Percentiles rank a stretch among this genome's conserved stretches.
Evolutionary conservation across 2,797 vertebrate genomes (phyloP).

Genomic region (Borostomias antarcticus): DNA sequence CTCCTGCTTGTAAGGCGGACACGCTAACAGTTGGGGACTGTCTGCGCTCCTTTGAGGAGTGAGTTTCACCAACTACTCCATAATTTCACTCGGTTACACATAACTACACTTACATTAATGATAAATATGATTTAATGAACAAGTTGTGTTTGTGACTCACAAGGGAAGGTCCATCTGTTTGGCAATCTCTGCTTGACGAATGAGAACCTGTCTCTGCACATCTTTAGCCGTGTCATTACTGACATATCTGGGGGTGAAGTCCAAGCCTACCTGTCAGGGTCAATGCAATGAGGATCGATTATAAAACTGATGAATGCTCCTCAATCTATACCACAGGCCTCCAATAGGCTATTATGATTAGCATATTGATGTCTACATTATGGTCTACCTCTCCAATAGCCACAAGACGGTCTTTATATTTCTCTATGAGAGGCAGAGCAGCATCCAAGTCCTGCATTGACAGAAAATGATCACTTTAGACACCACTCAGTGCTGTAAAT

Average conservation of each 20-base stretch:
- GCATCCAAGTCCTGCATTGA: constrained; percentile 85
- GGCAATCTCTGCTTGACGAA: constrained; percentile 87
- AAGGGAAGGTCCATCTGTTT: constrained; percentile 89
- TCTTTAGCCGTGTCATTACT: constrained; percentile 83
- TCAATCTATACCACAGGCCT: background rate
- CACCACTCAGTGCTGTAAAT: background rate
- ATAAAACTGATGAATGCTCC: background rate
- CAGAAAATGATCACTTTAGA: background rate
- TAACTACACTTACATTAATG: too few species aligned
- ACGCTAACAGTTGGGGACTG: too few species aligned
- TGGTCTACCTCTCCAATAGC: constrained; percentile 91
- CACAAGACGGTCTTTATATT: constrained; percentile 86
- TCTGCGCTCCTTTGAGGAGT: too few species aligned
- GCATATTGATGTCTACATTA: background rate
- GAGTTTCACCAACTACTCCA: background rate
- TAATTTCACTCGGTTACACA: background rate
- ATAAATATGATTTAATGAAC: background rate
- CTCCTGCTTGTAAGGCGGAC: too few species aligned
- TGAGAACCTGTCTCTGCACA: constrained; percentile 88
- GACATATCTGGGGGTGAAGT: constrained; percentile 91
- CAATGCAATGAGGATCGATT: background rate
- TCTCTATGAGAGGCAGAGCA: constrained; percentile 90
- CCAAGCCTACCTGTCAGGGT: constrained; percentile 86
- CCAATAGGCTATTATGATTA: background rate
- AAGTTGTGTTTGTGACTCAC: constrained; percentile 74